Percentiles rank a stretch among this genome's conserved stretches.
phyloP scores from a whole-genome alignment of 2,888 invertebrate species.

The Silvanus unidentatus region DNA sequence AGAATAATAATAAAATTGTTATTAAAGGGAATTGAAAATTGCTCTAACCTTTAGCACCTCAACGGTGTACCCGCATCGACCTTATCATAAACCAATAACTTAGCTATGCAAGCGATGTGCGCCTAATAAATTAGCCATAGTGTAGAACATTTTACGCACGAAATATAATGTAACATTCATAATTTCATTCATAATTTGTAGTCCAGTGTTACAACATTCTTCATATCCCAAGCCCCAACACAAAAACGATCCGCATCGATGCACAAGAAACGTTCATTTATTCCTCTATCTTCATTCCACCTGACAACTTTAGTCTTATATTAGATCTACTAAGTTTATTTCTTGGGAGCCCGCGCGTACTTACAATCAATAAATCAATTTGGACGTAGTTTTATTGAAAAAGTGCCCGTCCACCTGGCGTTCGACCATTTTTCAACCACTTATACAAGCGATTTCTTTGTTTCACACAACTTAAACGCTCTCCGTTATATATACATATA shows the following conservation, averaged over 20 bases:
- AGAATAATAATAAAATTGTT: too few species aligned
- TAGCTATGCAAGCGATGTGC: too few species aligned
- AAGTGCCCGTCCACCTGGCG: not conserved
- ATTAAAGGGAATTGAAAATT: too few species aligned
- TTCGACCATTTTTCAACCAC: too few species aligned
- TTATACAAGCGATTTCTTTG: too few species aligned
- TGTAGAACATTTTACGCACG: conserved; percentile 5
- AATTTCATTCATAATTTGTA: conserved; percentile 6
- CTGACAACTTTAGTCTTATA: conserved; percentile 4
- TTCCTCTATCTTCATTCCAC: conserved; percentile 4
- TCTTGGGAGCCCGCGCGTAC: conserved; percentile 2
- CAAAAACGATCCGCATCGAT: conserved; percentile 1
- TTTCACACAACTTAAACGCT: too few species aligned
- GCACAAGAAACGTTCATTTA: conserved; percentile 5
- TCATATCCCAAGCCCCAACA: not conserved
- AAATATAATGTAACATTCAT: not conserved
- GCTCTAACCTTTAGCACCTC: too few species aligned
- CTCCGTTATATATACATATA: too few species aligned
- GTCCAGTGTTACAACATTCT: conserved; percentile 5
- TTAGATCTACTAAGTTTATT: conserved; percentile 3
- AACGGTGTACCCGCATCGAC: too few species aligned
- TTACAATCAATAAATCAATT: conserved; percentile 4
- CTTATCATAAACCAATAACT: too few species aligned
- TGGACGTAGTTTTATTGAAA: conserved; percentile 4
- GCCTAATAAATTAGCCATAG: conserved; percentile 4